phyloP scores from a whole-genome alignment of 2,113 vertebrate species.

The Halichoerus grypus region DNA sequence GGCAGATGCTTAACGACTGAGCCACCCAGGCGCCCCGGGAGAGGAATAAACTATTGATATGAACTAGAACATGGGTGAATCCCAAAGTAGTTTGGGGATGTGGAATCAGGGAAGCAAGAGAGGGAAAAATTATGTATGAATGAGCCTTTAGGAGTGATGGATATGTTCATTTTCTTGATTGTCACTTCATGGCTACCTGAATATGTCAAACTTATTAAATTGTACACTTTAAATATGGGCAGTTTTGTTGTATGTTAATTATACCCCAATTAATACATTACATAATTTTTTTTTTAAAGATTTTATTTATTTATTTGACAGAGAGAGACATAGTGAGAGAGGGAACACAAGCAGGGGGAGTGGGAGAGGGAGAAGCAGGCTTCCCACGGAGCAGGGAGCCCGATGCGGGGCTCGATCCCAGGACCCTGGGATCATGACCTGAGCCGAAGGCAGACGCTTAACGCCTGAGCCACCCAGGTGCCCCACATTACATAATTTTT shows the following conservation, averaged over 20 bases:
- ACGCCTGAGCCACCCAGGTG: no score
- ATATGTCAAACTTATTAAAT: not conserved
- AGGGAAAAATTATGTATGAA: not conserved
- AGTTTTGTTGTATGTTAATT: not conserved
- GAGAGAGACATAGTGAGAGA: no score
- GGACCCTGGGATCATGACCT: no score
- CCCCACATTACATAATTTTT: not conserved
- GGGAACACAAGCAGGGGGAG: no score
- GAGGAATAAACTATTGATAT: not conserved
- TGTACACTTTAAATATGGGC: not conserved
- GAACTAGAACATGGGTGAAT: not conserved
- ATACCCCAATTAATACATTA: not conserved
- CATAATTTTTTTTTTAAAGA: no score
- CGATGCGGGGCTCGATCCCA: no score
- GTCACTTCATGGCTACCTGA: not conserved
- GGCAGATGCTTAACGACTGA: no score
- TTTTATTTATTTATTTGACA: no score
- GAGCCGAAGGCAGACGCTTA: no score
- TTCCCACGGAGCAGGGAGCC: no score
- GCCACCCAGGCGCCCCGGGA: not conserved
- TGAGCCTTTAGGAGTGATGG: not conserved
- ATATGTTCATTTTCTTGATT: not conserved
- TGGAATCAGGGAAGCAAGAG: not conserved
- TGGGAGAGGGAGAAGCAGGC: no score
- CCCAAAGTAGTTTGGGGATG: not conserved